Conservation (phyloP, 1,140 invertebrate genomes). For the Dinothrombium tinctorium region DNA sequence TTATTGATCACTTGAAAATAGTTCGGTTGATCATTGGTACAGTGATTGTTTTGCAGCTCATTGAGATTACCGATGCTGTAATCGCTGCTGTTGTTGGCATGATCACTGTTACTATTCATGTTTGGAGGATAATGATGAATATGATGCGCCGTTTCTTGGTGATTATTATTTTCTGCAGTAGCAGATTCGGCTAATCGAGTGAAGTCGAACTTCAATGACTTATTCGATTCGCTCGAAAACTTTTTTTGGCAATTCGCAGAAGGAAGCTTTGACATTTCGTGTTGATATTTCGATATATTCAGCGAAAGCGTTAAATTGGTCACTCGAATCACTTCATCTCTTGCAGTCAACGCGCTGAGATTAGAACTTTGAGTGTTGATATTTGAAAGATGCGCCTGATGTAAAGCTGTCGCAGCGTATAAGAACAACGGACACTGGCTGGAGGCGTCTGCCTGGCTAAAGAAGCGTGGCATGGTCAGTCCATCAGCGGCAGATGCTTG, state of each 20-base stretch:
- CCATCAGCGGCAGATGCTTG: neutral
- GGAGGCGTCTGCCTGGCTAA: neutral
- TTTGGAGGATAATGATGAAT: neutral
- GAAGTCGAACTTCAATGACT: slow-evolving; percentile 1
- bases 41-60: neutral
- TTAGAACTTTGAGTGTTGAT: neutral
- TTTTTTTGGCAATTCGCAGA: neutral
- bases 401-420: neutral
- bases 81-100: neutral
- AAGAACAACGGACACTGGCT: neutral
- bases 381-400: neutral
- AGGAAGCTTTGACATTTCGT: neutral
- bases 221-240: neutral
- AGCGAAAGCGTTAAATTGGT: neutral
- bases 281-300: neutral
- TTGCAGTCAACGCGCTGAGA: neutral
- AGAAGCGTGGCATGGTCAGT: neutral
- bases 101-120: neutral
- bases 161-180: neutral
- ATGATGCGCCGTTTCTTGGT: neutral
- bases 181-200: neutral
- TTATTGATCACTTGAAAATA: neutral
- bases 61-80: neutral
- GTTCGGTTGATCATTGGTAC: neutral
- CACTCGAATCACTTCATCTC: neutral